Evolutionary conservation across 2,113 vertebrate genomes (phyloP).

Genomic region (Tragelaphus strepsiceros): DNA sequence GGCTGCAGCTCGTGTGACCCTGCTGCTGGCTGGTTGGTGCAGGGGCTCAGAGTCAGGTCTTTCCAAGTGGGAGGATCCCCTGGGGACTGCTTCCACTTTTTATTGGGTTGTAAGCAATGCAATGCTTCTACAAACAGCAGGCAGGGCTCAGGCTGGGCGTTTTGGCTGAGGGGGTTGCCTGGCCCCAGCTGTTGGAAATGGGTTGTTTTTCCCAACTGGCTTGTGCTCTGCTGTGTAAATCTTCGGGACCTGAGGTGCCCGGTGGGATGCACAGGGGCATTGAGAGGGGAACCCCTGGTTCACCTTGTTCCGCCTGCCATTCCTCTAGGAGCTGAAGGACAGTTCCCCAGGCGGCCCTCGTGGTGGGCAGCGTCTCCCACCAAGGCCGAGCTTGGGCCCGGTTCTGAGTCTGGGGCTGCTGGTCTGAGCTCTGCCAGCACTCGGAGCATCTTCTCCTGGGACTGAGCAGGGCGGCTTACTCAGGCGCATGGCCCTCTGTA

Average conservation of each 20-base stretch:
- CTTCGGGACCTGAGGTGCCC: background rate
- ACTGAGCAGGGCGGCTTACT: background rate
- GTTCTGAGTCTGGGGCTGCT: background rate
- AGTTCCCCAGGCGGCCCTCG: background rate
- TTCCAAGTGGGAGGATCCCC: background rate
- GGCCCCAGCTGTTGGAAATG: background rate
- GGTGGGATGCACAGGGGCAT: rapidly evolving
- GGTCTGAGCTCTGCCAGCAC: background rate
- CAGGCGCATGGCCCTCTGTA: background rate
- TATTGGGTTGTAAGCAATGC: background rate
- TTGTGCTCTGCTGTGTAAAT: background rate
- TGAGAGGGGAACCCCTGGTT: background rate
- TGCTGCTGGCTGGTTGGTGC: background rate
- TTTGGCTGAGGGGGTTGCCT: background rate
- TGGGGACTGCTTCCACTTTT: background rate
- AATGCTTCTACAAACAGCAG: background rate
- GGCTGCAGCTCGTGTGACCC: background rate
- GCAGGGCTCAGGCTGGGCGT: background rate
- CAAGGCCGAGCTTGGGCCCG: rapidly evolving
- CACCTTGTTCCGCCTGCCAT: rapidly evolving
- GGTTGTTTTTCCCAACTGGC: rapidly evolving
- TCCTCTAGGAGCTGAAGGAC: background rate
- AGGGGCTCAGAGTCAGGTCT: background rate
- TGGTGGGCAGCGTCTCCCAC: background rate
- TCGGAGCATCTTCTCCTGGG: background rate